These are phyloP conservation scores for Phortica magna DNA, from an alignment of 2,888 invertebrate species.

Conservation along the genomic window DNA sequence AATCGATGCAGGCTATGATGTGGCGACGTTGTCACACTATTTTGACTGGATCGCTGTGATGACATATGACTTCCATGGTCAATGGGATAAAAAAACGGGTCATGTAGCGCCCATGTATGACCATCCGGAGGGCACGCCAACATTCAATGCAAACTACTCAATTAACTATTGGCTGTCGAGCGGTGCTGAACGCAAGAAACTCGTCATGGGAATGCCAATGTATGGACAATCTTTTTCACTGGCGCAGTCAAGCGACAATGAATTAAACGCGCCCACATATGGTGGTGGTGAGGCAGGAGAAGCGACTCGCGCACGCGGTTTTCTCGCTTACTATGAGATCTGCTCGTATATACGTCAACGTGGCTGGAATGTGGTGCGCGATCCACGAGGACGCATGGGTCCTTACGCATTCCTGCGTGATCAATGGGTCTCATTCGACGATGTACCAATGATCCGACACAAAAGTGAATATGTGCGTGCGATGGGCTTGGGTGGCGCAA, in stretches of 20 bases:
- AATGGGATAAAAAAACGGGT: constrained; percentile 94
- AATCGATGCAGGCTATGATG: constrained; percentile 91
- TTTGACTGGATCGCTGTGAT: constrained; percentile 95
- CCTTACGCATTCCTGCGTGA: constrained; percentile 89
- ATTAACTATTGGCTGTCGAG: constrained; percentile 91
- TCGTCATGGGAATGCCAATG: constrained; percentile 92
- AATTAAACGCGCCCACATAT: constrained; percentile 87
- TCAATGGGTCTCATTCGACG: constrained; percentile 97
- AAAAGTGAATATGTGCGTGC: constrained; percentile 90
- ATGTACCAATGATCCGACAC: constrained; percentile 88
- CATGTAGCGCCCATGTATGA: constrained; percentile 93
- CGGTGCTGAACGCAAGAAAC: constrained; percentile 88
- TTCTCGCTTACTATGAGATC: constrained; percentile 93
- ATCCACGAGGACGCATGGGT: constrained; percentile 89
- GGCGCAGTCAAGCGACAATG: constrained; percentile 82
- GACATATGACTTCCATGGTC: constrained; percentile 94
- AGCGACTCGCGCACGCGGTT: constrained; percentile 91
- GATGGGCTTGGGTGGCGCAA: constrained; percentile 89
- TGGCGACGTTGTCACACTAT: constrained; percentile 85
- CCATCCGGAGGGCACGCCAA: constrained; percentile 84
- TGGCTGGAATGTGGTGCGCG: constrained; percentile 88
- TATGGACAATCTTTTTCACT: constrained; percentile 94
- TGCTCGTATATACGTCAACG: constrained; percentile 87
- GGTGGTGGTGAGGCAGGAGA: constrained; percentile 94
- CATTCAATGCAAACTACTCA: constrained; percentile 92